A percentile compares a stretch with the other conserved stretches of the same genome.
phyloP scores from a whole-genome alignment of 2,113 vertebrate species.

The Leiothrix lutea region DNA sequence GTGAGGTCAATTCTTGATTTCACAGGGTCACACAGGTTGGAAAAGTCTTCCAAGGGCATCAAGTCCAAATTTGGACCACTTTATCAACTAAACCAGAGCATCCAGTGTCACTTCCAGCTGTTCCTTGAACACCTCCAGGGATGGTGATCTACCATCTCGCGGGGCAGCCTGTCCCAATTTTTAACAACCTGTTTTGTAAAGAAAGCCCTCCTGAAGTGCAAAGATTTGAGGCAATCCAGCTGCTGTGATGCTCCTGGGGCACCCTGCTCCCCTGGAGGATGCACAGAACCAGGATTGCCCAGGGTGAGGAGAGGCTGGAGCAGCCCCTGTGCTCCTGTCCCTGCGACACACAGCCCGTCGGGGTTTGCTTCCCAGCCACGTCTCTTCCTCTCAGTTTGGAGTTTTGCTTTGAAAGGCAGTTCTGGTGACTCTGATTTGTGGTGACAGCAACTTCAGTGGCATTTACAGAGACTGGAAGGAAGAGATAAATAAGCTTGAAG shows the following conservation, averaged over 20 bases:
- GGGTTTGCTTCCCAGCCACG: background rate
- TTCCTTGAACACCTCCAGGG: background rate
- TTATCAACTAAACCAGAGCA: background rate
- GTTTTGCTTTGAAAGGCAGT: slow-evolving; percentile 5
- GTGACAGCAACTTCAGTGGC: slow-evolving; percentile 33
- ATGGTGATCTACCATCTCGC: background rate
- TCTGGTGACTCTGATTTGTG: slow-evolving; percentile 22
- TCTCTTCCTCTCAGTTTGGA: background rate
- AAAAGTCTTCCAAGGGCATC: background rate
- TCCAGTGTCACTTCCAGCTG: background rate
- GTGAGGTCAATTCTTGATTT: background rate
- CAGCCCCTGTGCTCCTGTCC: background rate
- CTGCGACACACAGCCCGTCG: accelerated
- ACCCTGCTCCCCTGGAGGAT: background rate
- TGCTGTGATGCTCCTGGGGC: background rate
- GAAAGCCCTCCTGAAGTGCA: background rate
- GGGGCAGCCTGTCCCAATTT: background rate
- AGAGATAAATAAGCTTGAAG: slow-evolving; percentile 25
- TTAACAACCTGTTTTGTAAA: background rate
- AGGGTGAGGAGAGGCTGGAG: background rate
- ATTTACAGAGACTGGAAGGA: slow-evolving; percentile 28
- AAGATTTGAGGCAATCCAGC: background rate
- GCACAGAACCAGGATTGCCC: background rate
- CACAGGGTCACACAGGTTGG: background rate
- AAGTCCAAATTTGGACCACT: background rate